Base-by-base conservation (phyloP, 2,113 vertebrate genomes). In the Leucoraja erinaceus region DNA sequence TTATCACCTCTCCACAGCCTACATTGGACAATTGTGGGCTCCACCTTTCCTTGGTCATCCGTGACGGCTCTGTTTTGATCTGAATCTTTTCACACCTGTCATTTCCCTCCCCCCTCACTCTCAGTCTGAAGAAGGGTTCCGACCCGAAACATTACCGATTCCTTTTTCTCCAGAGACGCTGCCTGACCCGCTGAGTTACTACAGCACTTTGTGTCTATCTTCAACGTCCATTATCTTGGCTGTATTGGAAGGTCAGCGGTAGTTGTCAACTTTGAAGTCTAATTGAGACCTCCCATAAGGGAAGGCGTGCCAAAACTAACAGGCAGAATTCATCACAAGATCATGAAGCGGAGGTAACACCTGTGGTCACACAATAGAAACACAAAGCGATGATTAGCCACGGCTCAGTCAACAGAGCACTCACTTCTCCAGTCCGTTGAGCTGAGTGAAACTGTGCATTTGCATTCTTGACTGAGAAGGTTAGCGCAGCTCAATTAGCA, bases 181-280 rank as follows among this genome's bases (percentile, higher is more conserved):
- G 38, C 38, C 38, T 47, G 38, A 47, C 38, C 38, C 38, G 0
- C 38, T 47, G 38, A 47, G 3, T 47, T 47, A 47, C 38, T 47
- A 0, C 38, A 47, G 3, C 38, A 47, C 38, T 47, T 47, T 47
- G 38, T 47, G 38, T 47, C 38, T 47, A 47, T 47, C 38, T 47
- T 61, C 56, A 59, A 86, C 28, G 18, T 88, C 14, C n/a, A 2
- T 63, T 25, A 86, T 25, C 16, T 63, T 7, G n/a, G 25, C 59
- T 31, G n/a, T 63, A 18, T 61, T 33, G 10, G 0, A 33, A 33
- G 75, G n/a, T 33, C n/a, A 10, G 47, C 8, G 10, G 5, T 47
- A 56, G 20, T 72, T 72, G 18, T 88, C 59, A 33, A 14, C 83
- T 88, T 88, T 33, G 59, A 88, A 88, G 83, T 66, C 83, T 88